Evolutionary conservation across 2,113 vertebrate species (phyloP).

Genomic region (Henicopernis longicauda): DNA sequence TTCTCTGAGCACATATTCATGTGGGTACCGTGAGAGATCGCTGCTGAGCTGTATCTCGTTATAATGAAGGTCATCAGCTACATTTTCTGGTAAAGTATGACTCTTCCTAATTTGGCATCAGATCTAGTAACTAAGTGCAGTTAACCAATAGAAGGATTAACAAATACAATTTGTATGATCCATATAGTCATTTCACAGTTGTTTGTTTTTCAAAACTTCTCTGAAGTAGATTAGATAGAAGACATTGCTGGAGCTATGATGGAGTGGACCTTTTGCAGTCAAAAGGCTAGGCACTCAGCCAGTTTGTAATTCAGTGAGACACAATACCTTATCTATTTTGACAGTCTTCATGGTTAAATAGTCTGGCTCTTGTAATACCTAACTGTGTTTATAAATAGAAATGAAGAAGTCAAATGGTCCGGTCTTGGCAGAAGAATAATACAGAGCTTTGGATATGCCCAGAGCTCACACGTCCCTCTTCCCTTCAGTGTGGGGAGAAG

Average conservation of each 20-base stretch:
- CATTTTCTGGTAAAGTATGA: neutral
- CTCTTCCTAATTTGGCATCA: neutral
- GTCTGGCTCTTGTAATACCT: slow-evolving; percentile 23
- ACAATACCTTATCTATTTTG: slow-evolving; percentile 33
- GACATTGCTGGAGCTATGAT: neutral
- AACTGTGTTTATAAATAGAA: slow-evolving; percentile 46
- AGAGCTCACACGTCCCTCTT: neutral
- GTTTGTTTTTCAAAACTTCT: neutral
- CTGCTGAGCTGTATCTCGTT: neutral
- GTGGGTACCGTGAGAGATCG: neutral
- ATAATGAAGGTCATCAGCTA: neutral
- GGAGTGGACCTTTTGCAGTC: slow-evolving; percentile 5
- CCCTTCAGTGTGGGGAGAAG: neutral
- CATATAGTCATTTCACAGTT: neutral
- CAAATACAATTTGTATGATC: neutral
- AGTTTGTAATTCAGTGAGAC: slow-evolving; percentile 34
- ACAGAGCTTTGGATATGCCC: neutral
- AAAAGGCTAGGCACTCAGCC: slow-evolving; percentile 12
- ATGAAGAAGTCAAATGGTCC: neutral
- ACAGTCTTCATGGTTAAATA: slow-evolving; percentile 44
- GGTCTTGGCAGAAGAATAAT: neutral
- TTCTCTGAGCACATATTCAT: neutral
- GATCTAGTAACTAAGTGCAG: neutral
- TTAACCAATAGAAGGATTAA: neutral
- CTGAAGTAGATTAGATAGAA: neutral